phyloP scores from a whole-genome alignment of 2,113 vertebrate genomes.

The Lynx canadensis region DNA sequence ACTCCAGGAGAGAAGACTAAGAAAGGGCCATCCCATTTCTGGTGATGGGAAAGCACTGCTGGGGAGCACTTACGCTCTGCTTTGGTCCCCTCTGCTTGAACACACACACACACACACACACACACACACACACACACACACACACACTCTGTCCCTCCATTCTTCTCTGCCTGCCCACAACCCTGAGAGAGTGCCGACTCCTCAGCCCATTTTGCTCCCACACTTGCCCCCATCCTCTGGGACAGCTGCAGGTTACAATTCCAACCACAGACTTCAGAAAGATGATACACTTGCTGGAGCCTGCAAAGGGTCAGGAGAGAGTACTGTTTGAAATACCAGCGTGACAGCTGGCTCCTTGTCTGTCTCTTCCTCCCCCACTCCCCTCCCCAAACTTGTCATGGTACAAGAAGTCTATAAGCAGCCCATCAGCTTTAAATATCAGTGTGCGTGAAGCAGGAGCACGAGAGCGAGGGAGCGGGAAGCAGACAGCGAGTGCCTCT shows the following conservation, averaged over 20 bases:
- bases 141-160: background rate
- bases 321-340: conserved; percentile 78
- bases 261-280: conserved; percentile 79
- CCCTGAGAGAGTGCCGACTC: conserved; percentile 14
- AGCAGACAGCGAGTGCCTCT: conserved; percentile 84
- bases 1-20: background rate
- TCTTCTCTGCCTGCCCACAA: background rate
- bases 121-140: too few species aligned
- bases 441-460: conserved; percentile 85
- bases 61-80: background rate
- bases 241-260: conserved; percentile 76
- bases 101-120: background rate
- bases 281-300: conserved; percentile 75
- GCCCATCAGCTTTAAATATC: conserved; percentile 88
- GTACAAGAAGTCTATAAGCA: conserved; percentile 85
- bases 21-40: conserved; percentile 58
- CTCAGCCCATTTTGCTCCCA: conserved; percentile 45
- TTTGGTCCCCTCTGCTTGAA: background rate
- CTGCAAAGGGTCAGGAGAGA: conserved; percentile 81
- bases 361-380: conserved; percentile 68
- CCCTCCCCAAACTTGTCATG: conserved; percentile 87
- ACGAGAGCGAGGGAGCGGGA: conserved; percentile 84
- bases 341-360: conserved; percentile 81
- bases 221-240: conserved; percentile 72
- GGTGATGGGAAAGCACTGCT: conserved; percentile 65